Evolutionary conservation across 2,113 vertebrate genomes (phyloP).

Genomic region (Callionymus lyra): DNA sequence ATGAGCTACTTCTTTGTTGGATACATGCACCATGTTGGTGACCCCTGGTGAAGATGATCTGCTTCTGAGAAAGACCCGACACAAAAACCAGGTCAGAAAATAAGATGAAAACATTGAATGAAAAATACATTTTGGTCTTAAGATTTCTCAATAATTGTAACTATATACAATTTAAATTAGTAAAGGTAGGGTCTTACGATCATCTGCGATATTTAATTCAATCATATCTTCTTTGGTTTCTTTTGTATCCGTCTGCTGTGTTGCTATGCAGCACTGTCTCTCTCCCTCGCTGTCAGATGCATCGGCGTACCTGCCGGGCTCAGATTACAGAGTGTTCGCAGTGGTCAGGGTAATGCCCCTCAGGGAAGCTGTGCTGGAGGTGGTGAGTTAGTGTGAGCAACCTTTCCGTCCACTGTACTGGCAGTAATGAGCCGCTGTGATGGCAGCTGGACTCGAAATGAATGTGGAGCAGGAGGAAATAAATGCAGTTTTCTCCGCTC

Average conservation of each 20-base stretch:
- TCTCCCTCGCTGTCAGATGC: slow-evolving; percentile 13
- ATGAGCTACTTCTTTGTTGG: too few species aligned
- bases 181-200: too few species aligned
- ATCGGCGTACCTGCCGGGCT: slow-evolving; percentile 46
- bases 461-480: slow-evolving; percentile 31
- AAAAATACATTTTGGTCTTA: too few species aligned
- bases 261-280: slow-evolving; percentile 16
- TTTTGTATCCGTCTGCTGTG: slow-evolving; percentile 8
- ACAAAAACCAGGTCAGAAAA: too few species aligned
- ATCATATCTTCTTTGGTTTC: slow-evolving; percentile 9
- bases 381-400: slow-evolving; percentile 23
- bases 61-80: too few species aligned
- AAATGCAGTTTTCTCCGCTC: slow-evolving; percentile 15
- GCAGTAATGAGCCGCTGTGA: slow-evolving; percentile 43
- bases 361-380: slow-evolving; percentile 27
- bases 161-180: too few species aligned
- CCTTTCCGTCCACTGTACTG: slow-evolving; percentile 25
- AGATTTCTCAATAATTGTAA: too few species aligned
- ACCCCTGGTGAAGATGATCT: too few species aligned
- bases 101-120: too few species aligned
- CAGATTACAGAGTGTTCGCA: slow-evolving; percentile 47
- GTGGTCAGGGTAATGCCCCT: slow-evolving; percentile 37
- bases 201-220: too few species aligned
- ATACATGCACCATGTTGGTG: too few species aligned
- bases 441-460: slow-evolving; percentile 30